phyloP scores from a whole-genome alignment of 2,888 invertebrate species.

The Pachliopta kotzebuea region DNA sequence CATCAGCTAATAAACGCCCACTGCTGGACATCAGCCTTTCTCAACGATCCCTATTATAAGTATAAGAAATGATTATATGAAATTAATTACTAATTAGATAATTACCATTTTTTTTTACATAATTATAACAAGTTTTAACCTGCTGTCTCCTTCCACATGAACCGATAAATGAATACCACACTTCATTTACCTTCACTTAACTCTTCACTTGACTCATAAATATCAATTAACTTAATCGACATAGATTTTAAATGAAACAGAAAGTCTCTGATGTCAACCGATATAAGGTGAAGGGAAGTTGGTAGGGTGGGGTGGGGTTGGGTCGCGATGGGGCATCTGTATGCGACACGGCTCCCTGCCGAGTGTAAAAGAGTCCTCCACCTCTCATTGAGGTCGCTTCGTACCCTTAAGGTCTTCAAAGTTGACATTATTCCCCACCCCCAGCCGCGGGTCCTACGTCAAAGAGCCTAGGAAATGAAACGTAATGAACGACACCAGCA shows the following conservation, averaged over 20 bases:
- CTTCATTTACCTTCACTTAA: too few species aligned
- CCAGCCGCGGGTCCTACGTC: conserved; percentile 8
- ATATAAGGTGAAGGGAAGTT: conserved; percentile 6
- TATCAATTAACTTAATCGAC: neutral
- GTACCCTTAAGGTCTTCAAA: conserved; percentile 18
- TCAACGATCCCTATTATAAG: too few species aligned
- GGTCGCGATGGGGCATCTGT: conserved; percentile 13
- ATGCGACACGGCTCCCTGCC: conserved; percentile 12
- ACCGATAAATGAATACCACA: too few species aligned
- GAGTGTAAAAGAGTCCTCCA: conserved; percentile 18
- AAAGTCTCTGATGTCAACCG: conserved; percentile 2
- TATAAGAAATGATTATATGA: too few species aligned
- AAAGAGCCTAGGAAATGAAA: neutral
- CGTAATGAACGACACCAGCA: neutral
- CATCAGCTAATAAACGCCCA: too few species aligned
- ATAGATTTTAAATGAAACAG: neutral
- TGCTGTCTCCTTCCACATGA: neutral
- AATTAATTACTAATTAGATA: too few species aligned
- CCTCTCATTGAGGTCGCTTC: conserved; percentile 27
- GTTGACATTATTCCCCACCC: conserved; percentile 24
- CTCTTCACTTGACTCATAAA: too few species aligned
- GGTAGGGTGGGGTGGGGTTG: neutral
- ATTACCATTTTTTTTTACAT: too few species aligned
- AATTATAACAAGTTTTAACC: too few species aligned
- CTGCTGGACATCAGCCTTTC: too few species aligned